Percentiles rank a stretch among this genome's conserved stretches.
Evolutionary conservation across 2,113 vertebrate genomes (phyloP).

Genomic region (Paraplagusia blochii): DNA sequence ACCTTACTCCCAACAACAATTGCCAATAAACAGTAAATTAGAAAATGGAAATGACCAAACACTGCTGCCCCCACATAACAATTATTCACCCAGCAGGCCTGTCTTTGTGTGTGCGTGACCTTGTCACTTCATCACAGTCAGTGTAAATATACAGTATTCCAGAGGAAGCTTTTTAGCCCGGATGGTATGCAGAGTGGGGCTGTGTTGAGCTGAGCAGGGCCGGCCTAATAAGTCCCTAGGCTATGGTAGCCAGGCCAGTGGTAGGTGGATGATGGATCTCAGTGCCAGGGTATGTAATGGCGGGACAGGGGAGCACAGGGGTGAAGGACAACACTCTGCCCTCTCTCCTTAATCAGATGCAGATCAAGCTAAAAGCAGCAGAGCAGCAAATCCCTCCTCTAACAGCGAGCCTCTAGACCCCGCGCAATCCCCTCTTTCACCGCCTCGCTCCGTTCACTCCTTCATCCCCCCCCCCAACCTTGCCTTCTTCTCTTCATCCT

Average conservation of each 20-base stretch:
- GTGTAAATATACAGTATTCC: slow-evolving; percentile 42
- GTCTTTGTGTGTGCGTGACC: slow-evolving; percentile 2
- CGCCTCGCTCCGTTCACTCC: slow-evolving; percentile 33
- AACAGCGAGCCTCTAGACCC: slow-evolving; percentile 67
- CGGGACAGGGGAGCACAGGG: slow-evolving; percentile 84
- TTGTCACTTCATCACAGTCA: slow-evolving; percentile 11
- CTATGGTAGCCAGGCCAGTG: slow-evolving; percentile 61
- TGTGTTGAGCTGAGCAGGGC: slow-evolving; percentile 47
- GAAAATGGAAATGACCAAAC: not conserved
- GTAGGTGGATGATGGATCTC: slow-evolving; percentile 77
- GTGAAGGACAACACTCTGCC: slow-evolving; percentile 94
- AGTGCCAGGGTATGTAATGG: slow-evolving; percentile 74
- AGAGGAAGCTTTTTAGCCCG: slow-evolving; percentile 30
- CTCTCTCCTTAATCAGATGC: slow-evolving; percentile 88
- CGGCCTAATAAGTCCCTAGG: slow-evolving; percentile 73
- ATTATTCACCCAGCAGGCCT: not conserved
- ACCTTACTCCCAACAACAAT: no score
- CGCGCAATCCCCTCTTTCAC: slow-evolving; percentile 52
- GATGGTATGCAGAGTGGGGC: slow-evolving; percentile 57
- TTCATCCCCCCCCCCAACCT: slow-evolving; percentile 35
- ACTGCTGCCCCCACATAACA: not conserved
- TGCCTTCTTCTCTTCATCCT: slow-evolving; percentile 71
- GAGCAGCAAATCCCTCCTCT: slow-evolving; percentile 96
- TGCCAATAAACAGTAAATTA: not conserved
- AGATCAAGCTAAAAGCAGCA: slow-evolving; percentile 95